phyloP scores from a whole-genome alignment of 37 sponge, comb jelly and placozoan species.

The Lycopodina hypogea region DNA sequence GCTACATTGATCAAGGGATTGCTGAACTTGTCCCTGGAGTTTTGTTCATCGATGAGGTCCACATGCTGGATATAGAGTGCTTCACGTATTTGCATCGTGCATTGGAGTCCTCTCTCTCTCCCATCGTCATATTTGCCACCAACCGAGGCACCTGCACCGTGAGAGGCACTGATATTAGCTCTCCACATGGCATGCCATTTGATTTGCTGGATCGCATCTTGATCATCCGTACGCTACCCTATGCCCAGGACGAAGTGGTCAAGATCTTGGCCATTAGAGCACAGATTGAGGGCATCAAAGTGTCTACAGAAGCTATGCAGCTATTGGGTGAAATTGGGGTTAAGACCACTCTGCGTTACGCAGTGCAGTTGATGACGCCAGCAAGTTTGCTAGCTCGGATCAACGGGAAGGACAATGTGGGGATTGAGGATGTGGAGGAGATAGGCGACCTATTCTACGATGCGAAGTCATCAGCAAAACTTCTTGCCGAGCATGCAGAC shows the following conservation, averaged over 20 bases:
- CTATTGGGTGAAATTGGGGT: constrained; percentile 84
- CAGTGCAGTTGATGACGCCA: constrained; percentile 95
- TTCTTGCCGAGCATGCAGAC: constrained; percentile 87
- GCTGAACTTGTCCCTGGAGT: constrained; percentile 99
- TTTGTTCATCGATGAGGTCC: constrained; percentile 98
- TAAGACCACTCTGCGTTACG: constrained; percentile 86
- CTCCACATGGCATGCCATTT: constrained; percentile 95
- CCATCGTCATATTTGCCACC: constrained; percentile 97
- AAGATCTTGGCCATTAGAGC: constrained; percentile 92
- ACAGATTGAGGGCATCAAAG: constrained; percentile 79
- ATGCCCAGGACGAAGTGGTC: constrained; percentile 89
- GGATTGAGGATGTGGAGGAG: constrained; percentile 88
- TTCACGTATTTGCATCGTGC: constrained; percentile 98
- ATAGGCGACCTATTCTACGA: constrained; percentile 94
- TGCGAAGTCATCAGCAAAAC: constrained; percentile 94
- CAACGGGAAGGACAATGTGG: constrained; percentile 83
- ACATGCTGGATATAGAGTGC: constrained; percentile 99
- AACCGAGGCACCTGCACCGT: constrained; percentile 94
- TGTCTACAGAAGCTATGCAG: constrained; percentile 70
- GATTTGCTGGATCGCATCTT: constrained; percentile 94
- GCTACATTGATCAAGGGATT: constrained; percentile 98
- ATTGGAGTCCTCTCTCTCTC: constrained; percentile 90
- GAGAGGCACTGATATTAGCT: constrained; percentile 85
- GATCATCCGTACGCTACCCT: constrained; percentile 94
- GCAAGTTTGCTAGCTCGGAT: constrained; percentile 87